Base-by-base conservation (phyloP, 2,888 invertebrate species). In the Zeuzera pyrina region DNA sequence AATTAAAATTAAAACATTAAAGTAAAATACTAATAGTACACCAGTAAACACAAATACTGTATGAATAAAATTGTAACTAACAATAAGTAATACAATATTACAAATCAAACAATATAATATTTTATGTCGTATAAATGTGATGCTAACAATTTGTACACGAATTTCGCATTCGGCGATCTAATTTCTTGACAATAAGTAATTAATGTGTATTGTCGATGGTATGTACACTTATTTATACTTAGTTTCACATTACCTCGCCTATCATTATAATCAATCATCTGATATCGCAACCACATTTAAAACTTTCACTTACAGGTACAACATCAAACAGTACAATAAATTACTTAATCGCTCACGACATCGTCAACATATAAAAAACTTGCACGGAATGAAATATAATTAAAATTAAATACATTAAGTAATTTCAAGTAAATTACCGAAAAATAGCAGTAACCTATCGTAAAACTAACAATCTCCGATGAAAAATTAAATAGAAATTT, bases 381-480 rank as follows among this genome's bases (percentile, higher is more conserved):
- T 66, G 57, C 70, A 74, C 78, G 81, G 81, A 83, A 81, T 81
- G 81, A 74, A 79, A 72, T 63, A 64, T 57, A 31, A 64, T 65
- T 70, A 67, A 68, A 66, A 66, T 72, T 66, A 70, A 66, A 78
- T 79, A 81, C 76, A 57, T 73, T 71, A 74, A 72, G 77, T 79
- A n/a, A 81, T 57, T 64, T 58, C 48, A 77, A 76, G 65, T 72
- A 71, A 66, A 65, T 61, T 62, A 14, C 57, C 56, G 62, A 73
- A 77, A 73, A 77, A 57, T 45, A 56, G 41, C 47, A 56, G 61
- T 54, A n/a, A 57, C 53, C 57, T 53, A 57, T 49, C 50, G 61
- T 43, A 43, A 52, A 49, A 49, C 45, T 59, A 53, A 52, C 54
- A 73, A 78, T 72, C 70, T 74, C 76, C 76, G 66, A 71, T 63